phyloP scores from a whole-genome alignment of 1,140 invertebrate genomes.

The Ceratina australensis region DNA sequence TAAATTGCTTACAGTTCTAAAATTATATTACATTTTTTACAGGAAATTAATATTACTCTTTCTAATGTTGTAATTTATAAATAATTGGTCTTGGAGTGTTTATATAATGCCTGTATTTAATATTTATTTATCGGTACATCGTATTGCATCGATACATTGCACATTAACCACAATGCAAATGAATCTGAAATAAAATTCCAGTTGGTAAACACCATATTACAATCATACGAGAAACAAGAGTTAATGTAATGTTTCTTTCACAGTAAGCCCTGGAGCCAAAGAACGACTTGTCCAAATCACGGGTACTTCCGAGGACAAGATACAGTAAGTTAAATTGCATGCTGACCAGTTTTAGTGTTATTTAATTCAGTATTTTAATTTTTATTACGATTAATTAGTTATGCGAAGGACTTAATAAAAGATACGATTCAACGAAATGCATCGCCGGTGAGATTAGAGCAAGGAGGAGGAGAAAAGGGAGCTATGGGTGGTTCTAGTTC shows the following conservation, averaged over 20 bases:
- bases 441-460: conserved; percentile 89
- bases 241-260: conserved; percentile 70
- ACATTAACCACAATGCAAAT: conserved; percentile 41
- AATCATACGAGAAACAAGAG: background rate
- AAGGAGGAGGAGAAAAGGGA: conserved; percentile 80
- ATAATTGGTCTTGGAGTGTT: conserved; percentile 30
- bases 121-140: conserved; percentile 19
- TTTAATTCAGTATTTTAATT: background rate
- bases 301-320: conserved; percentile 93
- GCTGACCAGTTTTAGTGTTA: conserved; percentile 6
- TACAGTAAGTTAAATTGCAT: conserved; percentile 84
- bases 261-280: conserved; percentile 94
- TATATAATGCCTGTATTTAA: conserved; percentile 23
- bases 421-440: conserved; percentile 95
- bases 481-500: conserved; percentile 84
- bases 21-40: conserved; percentile 21
- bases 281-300: conserved; percentile 96
- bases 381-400: conserved; percentile 79
- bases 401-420: conserved; percentile 94
- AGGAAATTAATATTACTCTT: conserved; percentile 9
- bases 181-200: conserved; percentile 3
- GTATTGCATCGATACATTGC: conserved; percentile 14
- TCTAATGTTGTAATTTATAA: conserved; percentile 33
- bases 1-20: conserved; percentile 34
- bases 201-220: too few relatives aligned